Evolutionary conservation across 2,888 invertebrate species (phyloP).

Genomic region (Drosophila fulvimacula): DNA sequence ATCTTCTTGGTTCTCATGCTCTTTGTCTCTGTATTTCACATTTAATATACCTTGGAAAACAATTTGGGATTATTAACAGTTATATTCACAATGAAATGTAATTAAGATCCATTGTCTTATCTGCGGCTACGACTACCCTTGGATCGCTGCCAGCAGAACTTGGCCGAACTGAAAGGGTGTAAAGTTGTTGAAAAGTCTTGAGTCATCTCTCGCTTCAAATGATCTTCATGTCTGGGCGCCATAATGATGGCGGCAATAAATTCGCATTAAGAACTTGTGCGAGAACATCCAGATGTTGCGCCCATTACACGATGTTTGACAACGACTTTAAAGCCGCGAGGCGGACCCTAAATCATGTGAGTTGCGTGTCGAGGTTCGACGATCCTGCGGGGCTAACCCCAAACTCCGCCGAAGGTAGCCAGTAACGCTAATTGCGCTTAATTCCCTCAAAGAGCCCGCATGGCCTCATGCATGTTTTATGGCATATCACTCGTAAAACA

Average conservation of each 20-base stretch:
- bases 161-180: conserved; percentile 52
- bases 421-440: conserved; percentile 78
- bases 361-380: conserved; percentile 46
- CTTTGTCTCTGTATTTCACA: neutral
- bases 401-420: conserved; percentile 53
- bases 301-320: conserved; percentile 35
- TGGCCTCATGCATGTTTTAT: conserved; percentile 65
- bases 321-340: conserved; percentile 35
- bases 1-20: conserved; percentile 9
- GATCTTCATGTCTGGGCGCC: conserved; percentile 64
- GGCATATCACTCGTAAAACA: conserved; percentile 31
- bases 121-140: conserved; percentile 25
- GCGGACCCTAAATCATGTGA: conserved; percentile 47
- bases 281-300: conserved; percentile 44
- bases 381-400: conserved; percentile 48
- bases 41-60: conserved; percentile 29
- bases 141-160: conserved; percentile 62
- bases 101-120: conserved; percentile 71
- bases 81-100: conserved; percentile 50
- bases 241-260: conserved; percentile 76
- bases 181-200: conserved; percentile 65
- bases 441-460: conserved; percentile 79
- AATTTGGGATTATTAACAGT: conserved; percentile 40
- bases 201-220: conserved; percentile 49
- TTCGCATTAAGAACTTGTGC: conserved; percentile 75